Evolutionary conservation across 1,140 invertebrate species (phyloP).

Genomic region (Eriosoma lanigerum): DNA sequence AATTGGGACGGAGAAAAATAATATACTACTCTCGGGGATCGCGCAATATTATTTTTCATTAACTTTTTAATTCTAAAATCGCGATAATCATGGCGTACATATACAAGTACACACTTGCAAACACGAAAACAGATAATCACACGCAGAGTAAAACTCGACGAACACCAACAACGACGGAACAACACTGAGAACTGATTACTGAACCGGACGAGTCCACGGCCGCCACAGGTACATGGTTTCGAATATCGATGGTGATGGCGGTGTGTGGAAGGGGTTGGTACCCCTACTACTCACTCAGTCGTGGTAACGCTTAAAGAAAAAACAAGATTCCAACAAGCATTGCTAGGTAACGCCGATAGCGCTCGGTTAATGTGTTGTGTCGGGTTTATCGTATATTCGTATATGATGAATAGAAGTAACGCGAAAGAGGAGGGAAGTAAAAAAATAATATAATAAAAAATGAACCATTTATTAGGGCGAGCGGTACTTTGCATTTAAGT

Average conservation of each 20-base stretch:
- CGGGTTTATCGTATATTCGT: slow-evolving; percentile 11
- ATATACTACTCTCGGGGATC: too few species aligned
- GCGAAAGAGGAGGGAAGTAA: background rate
- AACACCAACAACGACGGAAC: background rate
- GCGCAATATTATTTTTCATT: too few species aligned
- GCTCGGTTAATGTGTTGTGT: slow-evolving; percentile 43
- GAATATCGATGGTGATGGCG: background rate
- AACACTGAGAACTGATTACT: background rate
- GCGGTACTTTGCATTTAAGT: background rate
- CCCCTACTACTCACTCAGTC: background rate
- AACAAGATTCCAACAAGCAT: slow-evolving; percentile 51
- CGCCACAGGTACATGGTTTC: slow-evolving; percentile 14
- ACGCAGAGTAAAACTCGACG: background rate
- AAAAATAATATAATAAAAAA: slow-evolving; percentile 22
- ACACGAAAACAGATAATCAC: slow-evolving; percentile 2
- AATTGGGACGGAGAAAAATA: too few species aligned
- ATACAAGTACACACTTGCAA: background rate
- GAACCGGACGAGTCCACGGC: slow-evolving; percentile 29
- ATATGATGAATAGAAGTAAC: slow-evolving; percentile 18
- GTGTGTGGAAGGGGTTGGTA: background rate
- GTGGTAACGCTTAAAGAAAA: slow-evolving; percentile 49
- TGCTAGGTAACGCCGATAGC: slow-evolving; percentile 47
- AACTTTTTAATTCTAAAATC: background rate
- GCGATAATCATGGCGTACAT: background rate
- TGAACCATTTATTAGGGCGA: slow-evolving; percentile 39